These are phyloP conservation scores for Panurus biarmicus DNA, from an alignment of 2,113 vertebrate genomes.

Conservation along the genomic window DNA sequence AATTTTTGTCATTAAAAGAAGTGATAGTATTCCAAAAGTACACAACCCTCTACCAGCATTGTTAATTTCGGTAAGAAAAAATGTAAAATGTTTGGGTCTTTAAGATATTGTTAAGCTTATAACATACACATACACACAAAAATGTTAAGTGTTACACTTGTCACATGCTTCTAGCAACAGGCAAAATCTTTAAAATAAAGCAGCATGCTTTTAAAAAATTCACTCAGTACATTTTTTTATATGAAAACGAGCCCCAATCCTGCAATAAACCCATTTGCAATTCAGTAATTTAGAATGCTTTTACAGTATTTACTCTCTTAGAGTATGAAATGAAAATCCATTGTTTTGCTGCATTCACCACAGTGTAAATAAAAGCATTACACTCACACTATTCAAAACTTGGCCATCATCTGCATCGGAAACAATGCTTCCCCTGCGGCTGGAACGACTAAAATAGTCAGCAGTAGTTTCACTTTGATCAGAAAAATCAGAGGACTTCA, in stretches of 20 bases:
- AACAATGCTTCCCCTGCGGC: slow-evolving; percentile 86
- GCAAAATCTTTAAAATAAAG: not conserved
- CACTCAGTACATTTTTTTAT: not conserved
- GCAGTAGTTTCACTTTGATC: slow-evolving; percentile 87
- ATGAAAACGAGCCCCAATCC: rapidly evolving
- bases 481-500: slow-evolving; percentile 83
- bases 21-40: not conserved
- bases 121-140: not conserved
- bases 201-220: not conserved
- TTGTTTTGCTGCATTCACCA: not conserved
- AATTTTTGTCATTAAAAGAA: not conserved
- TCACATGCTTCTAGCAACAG: not conserved
- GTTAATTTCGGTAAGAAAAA: not conserved
- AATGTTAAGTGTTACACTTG: not conserved
- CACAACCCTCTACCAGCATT: not conserved
- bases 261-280: not conserved
- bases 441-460: slow-evolving; percentile 93
- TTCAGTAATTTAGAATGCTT: not conserved
- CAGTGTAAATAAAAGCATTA: slow-evolving; percentile 2
- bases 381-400: slow-evolving; percentile 86
- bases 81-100: not conserved
- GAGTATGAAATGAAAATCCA: not conserved
- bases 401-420: slow-evolving; percentile 86
- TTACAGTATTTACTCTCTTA: not conserved
- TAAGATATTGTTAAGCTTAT: not conserved